A percentile compares a stretch with the other conserved stretches of the same genome.
Evolutionary conservation across 2,113 vertebrate species (phyloP).

Genomic region (Microcebus lehilahytsara): DNA sequence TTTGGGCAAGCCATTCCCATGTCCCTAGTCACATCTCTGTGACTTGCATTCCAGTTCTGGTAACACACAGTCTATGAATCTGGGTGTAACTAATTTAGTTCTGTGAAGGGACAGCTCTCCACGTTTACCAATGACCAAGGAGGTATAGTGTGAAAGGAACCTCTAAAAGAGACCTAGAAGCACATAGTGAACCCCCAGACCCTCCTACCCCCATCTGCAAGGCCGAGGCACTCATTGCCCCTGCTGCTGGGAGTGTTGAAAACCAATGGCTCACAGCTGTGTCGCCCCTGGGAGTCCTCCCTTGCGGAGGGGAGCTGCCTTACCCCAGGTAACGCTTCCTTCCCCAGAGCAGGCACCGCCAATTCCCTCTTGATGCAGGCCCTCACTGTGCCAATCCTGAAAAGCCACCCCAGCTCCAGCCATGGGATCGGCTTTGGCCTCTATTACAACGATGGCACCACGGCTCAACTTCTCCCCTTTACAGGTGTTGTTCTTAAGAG

Average conservation of each 20-base stretch:
- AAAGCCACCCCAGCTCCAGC: neutral
- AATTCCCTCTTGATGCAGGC: neutral
- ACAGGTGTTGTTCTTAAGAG: neutral
- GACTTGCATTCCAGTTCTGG: neutral
- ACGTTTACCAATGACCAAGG: neutral
- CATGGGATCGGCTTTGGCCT: neutral
- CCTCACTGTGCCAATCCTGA: neutral
- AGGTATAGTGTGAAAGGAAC: neutral
- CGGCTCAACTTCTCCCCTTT: neutral
- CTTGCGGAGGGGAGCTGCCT: neutral
- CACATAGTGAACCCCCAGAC: neutral
- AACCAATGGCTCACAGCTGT: neutral
- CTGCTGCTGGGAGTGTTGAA: neutral
- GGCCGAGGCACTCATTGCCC: neutral
- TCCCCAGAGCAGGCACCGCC: neutral
- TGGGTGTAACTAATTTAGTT: neutral
- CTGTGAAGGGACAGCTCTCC: neutral
- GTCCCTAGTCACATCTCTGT: neutral
- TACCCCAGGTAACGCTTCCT: neutral
- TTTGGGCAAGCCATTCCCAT: neutral
- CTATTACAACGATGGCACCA: neutral
- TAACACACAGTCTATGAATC: neutral
- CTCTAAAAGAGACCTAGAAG: neutral
- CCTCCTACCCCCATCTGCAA: neutral
- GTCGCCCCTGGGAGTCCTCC: neutral